Percentiles rank a stretch among this genome's conserved stretches.
These are phyloP conservation scores for Drosophila watanabei DNA, from an alignment of 1,140 invertebrate genomes.

Conservation along the genomic window DNA sequence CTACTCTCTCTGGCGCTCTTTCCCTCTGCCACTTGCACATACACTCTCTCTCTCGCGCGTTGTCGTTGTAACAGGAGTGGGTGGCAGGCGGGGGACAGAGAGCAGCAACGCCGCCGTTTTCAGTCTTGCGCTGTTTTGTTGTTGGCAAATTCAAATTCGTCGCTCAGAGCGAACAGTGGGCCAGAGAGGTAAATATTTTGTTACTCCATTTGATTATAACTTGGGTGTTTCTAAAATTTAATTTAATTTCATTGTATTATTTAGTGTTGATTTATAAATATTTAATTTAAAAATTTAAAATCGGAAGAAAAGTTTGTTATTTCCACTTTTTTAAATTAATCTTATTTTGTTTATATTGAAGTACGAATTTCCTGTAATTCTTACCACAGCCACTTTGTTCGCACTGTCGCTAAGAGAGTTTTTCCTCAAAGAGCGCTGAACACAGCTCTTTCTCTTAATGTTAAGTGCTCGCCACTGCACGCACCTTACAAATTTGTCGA, in stretches of 20 bases:
- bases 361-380: not conserved
- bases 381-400: not conserved
- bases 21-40: not conserved
- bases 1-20: slow-evolving; percentile 6
- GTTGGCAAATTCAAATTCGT: slow-evolving; percentile 28
- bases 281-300: not conserved
- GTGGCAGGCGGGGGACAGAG: not conserved
- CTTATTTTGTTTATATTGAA: not conserved
- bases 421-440: not conserved
- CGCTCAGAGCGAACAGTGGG: slow-evolving; percentile 31
- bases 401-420: slow-evolving; percentile 7
- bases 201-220: not conserved
- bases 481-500: slow-evolving; percentile 11
- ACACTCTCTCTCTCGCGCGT: not conserved
- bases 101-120: not conserved
- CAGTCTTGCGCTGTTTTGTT: slow-evolving; percentile 18
- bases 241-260: too few relatives aligned
- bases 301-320: too few relatives aligned
- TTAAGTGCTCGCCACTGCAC: too few relatives aligned
- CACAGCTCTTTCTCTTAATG: slow-evolving; percentile 3
- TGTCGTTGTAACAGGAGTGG: slow-evolving; percentile 37
- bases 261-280: too few relatives aligned
- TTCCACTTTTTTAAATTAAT: not conserved
- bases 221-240: too few relatives aligned
- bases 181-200: too few relatives aligned